These are phyloP conservation scores for Eristalis tenax DNA, from an alignment of 2,888 invertebrate genomes.

Conservation along the genomic window DNA sequence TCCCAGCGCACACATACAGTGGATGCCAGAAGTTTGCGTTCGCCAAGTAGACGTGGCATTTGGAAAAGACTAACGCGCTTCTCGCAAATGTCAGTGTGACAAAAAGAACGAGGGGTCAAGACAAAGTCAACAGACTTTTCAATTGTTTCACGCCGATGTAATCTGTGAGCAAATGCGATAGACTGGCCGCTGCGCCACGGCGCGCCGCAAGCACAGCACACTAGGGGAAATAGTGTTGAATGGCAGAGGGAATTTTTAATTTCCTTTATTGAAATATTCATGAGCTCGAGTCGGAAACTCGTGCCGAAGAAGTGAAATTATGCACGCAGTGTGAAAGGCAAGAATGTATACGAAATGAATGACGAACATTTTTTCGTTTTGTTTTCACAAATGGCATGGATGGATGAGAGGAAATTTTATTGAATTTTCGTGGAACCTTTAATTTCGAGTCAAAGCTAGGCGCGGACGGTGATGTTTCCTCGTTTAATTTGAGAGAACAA, in stretches of 20 bases:
- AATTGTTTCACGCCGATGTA: background rate
- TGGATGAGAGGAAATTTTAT: background rate
- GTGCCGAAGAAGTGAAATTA: slow-evolving; percentile 52
- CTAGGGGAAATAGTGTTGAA: background rate
- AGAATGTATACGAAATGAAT: slow-evolving; percentile 2
- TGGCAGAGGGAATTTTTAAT: slow-evolving; percentile 66
- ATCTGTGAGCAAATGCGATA: background rate
- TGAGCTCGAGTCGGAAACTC: slow-evolving; percentile 44
- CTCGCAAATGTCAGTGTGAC: slow-evolving; percentile 6
- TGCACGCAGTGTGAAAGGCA: slow-evolving; percentile 53
- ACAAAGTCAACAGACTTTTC: background rate
- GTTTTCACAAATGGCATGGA: background rate
- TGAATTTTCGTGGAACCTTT: background rate
- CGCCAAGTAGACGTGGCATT: slow-evolving; percentile 26
- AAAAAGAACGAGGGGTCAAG: background rate
- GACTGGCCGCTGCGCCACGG: too few relatives aligned
- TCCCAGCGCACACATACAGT: background rate
- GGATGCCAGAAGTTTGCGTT: too few relatives aligned
- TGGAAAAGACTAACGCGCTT: background rate
- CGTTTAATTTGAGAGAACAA: slow-evolving; percentile 38
- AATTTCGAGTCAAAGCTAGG: slow-evolving; percentile 1
- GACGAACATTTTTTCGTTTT: background rate
- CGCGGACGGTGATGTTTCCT: background rate
- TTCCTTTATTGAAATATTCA: slow-evolving; percentile 66
- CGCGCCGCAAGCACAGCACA: background rate